Evolutionary conservation across 1,140 invertebrate species (phyloP).

Genomic region (Lasioglossum albipes): DNA sequence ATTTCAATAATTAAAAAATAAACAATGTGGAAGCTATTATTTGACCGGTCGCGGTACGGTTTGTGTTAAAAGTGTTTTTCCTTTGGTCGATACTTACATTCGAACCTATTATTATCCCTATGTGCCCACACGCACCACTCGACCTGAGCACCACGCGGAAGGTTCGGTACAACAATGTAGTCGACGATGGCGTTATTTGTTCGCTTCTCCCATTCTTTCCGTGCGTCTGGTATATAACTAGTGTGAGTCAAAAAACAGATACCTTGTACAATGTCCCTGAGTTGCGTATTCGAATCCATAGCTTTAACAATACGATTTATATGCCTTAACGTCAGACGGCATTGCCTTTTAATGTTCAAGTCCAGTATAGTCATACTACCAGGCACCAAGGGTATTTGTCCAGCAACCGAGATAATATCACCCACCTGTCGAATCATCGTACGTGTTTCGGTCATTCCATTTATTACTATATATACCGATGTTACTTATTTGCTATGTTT

Average conservation of each 20-base stretch:
- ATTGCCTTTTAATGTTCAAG: conserved; percentile 86
- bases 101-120: conserved; percentile 90
- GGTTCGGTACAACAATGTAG: conserved; percentile 89
- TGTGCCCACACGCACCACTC: conserved; percentile 97
- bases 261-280: conserved; percentile 90
- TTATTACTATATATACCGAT: not conserved
- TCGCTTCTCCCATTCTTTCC: conserved; percentile 89
- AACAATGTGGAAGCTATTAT: no score
- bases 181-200: conserved; percentile 93
- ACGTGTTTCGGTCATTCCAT: conserved; percentile 1
- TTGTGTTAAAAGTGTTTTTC: not conserved
- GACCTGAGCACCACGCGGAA: conserved; percentile 90
- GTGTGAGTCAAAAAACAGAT: conserved; percentile 90
- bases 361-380: conserved; percentile 88
- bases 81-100: conserved; percentile 83
- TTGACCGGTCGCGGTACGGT: no score
- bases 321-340: conserved; percentile 90
- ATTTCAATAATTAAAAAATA: no score
- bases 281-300: conserved; percentile 86
- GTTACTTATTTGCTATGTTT: not conserved
- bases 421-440: conserved; percentile 82
- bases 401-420: conserved; percentile 92
- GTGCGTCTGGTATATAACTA: conserved; percentile 85
- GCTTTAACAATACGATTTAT: conserved; percentile 89
- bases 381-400: conserved; percentile 94